Percentiles rank a stretch among this genome's conserved stretches.
Evolutionary conservation across 2,113 vertebrate species (phyloP).

Genomic region (Halichoerus grypus): DNA sequence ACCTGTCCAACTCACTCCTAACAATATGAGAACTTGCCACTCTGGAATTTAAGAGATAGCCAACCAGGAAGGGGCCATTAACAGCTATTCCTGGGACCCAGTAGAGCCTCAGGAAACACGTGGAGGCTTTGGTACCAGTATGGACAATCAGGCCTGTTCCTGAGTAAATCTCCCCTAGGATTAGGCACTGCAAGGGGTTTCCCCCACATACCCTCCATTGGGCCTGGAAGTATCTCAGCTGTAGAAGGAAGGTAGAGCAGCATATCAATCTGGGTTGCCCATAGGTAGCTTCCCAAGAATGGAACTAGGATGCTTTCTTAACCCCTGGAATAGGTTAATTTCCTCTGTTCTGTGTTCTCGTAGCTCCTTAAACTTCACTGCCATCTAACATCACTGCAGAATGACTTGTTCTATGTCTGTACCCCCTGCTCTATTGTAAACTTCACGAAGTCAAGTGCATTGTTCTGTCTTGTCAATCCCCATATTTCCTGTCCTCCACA

Average conservation of each 20-base stretch:
- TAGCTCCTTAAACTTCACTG: not conserved
- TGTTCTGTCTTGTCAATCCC: not conserved
- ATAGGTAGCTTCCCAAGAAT: not conserved
- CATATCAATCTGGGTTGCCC: not conserved
- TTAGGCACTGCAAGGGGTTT: not conserved
- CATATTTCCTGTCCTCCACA: not conserved
- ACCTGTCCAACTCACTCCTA: not conserved
- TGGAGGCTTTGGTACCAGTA: not conserved
- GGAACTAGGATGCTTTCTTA: not conserved
- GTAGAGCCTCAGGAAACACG: not conserved
- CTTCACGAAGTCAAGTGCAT: fast-evolving
- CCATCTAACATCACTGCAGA: not conserved
- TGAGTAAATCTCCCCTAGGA: not conserved
- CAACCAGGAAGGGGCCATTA: not conserved
- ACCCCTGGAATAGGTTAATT: not conserved
- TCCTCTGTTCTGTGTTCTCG: not conserved
- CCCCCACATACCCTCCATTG: not conserved
- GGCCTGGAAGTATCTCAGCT: not conserved
- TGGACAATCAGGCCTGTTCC: not conserved
- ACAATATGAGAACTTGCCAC: not conserved
- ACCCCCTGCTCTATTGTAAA: not conserved
- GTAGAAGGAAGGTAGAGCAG: not conserved
- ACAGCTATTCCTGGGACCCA: no score
- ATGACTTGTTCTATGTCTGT: not conserved
- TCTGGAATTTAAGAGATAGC: not conserved